A percentile compares a stretch with the other conserved stretches of the same genome.
phyloP scores from a whole-genome alignment of 2,797 vertebrate genomes.

The Luscinia megarhynchos region DNA sequence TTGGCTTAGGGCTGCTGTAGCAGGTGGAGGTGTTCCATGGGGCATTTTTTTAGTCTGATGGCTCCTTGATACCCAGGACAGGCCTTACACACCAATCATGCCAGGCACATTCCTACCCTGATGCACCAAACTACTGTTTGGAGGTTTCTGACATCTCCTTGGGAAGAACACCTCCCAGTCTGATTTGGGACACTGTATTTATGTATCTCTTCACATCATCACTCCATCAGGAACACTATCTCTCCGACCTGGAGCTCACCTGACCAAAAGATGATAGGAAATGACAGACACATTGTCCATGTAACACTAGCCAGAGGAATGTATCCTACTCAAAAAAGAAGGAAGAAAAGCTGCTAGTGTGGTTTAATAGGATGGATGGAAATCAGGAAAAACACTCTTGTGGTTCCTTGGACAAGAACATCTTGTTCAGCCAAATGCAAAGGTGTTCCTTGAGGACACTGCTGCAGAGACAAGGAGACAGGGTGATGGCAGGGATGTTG shows the following conservation, averaged over 20 bases:
- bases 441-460: constrained; percentile 5
- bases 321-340: background rate
- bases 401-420: constrained; percentile 15
- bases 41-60: background rate
- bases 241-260: background rate
- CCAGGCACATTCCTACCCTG: background rate
- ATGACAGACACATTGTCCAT: accelerated
- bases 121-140: background rate
- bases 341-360: background rate
- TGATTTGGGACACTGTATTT: background rate
- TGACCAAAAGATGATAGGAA: background rate
- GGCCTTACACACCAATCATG: background rate
- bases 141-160: background rate
- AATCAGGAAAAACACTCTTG: background rate
- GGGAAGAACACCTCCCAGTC: accelerated
- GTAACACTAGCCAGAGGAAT: background rate
- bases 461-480: background rate
- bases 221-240: background rate
- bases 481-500: background rate
- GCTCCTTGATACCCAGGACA: background rate
- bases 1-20: background rate
- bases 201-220: background rate
- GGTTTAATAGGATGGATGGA: background rate
- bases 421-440: constrained; percentile 49
- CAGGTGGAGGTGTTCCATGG: background rate